A percentile compares a stretch with the other conserved stretches of the same genome.
Conservation (phyloP, 2,888 invertebrate genomes). For the Philopedon plagiatum region DNA sequence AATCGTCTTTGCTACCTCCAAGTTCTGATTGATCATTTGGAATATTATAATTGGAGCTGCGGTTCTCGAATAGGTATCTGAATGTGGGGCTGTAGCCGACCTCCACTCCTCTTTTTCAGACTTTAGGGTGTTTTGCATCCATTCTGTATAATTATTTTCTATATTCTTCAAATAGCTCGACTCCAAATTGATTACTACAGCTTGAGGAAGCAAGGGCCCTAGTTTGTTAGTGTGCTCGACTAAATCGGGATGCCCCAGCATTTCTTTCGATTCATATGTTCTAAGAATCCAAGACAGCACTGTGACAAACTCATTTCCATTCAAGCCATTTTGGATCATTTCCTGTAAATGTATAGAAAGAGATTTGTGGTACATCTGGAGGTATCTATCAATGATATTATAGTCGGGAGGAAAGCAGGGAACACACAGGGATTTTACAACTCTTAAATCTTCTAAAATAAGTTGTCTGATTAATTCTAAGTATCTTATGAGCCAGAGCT, state of each 20-base stretch:
- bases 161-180: slow-evolving; percentile 90
- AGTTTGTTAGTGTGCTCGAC: slow-evolving; percentile 69
- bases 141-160: slow-evolving; percentile 91
- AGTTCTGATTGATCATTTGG: slow-evolving; percentile 98
- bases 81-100: slow-evolving; percentile 84
- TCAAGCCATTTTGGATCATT: slow-evolving; percentile 87
- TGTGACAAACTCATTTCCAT: slow-evolving; percentile 97
- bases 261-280: slow-evolving; percentile 89
- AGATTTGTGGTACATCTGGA: slow-evolving; percentile 93
- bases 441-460: slow-evolving; percentile 91
- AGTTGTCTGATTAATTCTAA: slow-evolving; percentile 88
- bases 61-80: slow-evolving; percentile 89
- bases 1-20: slow-evolving; percentile 77
- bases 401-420: slow-evolving; percentile 98
- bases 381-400: slow-evolving; percentile 91
- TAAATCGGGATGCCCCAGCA: slow-evolving; percentile 91
- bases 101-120: slow-evolving; percentile 96
- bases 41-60: slow-evolving; percentile 96
- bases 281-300: slow-evolving; percentile 93
- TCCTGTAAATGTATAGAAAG: slow-evolving; percentile 89
- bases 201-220: slow-evolving; percentile 83
- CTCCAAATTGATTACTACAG: slow-evolving; percentile 83
- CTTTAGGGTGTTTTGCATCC: slow-evolving; percentile 79
- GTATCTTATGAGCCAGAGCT: slow-evolving; percentile 96
- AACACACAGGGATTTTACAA: slow-evolving; percentile 90